Percentiles rank a stretch among this genome's conserved stretches.
Conservation (phyloP, 2,888 invertebrate genomes). For the Prenolepis imparis region DNA sequence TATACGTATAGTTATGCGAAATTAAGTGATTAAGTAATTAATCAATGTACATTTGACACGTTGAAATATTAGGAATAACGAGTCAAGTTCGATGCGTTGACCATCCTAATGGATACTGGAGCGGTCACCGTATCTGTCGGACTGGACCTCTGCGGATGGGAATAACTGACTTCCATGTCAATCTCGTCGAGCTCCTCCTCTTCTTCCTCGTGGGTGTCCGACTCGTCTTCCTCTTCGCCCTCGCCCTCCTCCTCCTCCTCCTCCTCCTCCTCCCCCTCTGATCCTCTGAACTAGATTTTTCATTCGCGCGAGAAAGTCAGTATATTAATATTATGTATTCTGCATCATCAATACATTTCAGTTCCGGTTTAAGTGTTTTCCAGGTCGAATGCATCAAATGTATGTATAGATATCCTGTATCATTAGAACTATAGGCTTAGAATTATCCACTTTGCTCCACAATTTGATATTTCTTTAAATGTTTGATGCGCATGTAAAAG, state of each 20-base stretch:
- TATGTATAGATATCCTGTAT: neutral
- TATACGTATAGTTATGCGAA: neutral
- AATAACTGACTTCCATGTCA: conserved; percentile 85
- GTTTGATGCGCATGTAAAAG: neutral
- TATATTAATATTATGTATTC: conserved; percentile 15
- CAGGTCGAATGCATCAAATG: neutral
- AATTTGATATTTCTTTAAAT: neutral
- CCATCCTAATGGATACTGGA: conserved; percentile 84
- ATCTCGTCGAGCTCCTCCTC: conserved; percentile 85
- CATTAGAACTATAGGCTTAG: too few species aligned
- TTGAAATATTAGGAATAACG: conserved; percentile 75
- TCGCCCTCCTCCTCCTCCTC: conserved; percentile 84
- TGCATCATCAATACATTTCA: neutral
- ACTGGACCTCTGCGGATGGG: conserved; percentile 84
- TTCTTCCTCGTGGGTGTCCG: conserved; percentile 85
- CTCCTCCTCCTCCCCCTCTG: conserved; percentile 83
- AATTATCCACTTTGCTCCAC: neutral
- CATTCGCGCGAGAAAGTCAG: neutral
- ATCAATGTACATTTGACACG: neutral
- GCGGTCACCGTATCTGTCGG: conserved; percentile 83
- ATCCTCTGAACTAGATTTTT: conserved; percentile 70
- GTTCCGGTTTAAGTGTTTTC: neutral
- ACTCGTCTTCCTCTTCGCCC: conserved; percentile 85
- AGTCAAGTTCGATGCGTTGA: conserved; percentile 77
- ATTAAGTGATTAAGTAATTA: neutral